Evolutionary conservation across 1,140 invertebrate species (phyloP), one percentile per base, ranked within the genome.

Genomic region (Rhyacophila brunnea): DNA sequence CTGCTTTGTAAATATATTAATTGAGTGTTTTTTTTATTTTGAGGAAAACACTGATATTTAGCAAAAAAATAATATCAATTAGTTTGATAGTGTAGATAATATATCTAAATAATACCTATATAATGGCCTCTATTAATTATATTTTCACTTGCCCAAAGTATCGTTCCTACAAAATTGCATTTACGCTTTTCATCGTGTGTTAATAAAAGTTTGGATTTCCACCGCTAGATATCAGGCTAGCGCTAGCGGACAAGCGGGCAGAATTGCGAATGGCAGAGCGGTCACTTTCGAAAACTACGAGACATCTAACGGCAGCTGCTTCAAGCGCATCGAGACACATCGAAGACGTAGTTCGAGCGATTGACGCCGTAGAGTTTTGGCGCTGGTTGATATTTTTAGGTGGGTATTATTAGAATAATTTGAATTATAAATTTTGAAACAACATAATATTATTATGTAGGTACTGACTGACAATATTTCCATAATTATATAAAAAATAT

Each of bases 371-470:
- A 1, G 64, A 66, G 13, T 63, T 62, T 55, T 66, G 64, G 64
- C 64, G 64, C 51, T 66, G 64, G 64, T 20, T 62, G 20, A 7
- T 62, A n/a, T 61, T 66, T 51, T 32, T 66, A 13, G 35, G 64
- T 66, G 44, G 45, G 36, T 18, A 35, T 28, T 28, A 28, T 28
- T 28, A 28, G 3, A 3, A 28, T 28, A 28, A 28, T 5, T 28
- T 28, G 23, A 28, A 28, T 28, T 28, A 28, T 28, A 9, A n/a
- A n/a, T n/a, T n/a, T n/a, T n/a, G n/a, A n/a, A n/a, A n/a, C n/a
- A n/a, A n/a, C n/a, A n/a, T n/a, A n/a, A n/a, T n/a, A n/a, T n/a
- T n/a, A n/a, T n/a, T n/a, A n/a, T n/a, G n/a, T n/a, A n/a, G n/a
- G n/a, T n/a, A n/a, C n/a, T n/a, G n/a, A n/a, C n/a, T n/a, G n/a